These are phyloP conservation scores for Amphilophus citrinellus DNA, from an alignment of 2,113 vertebrate genomes.

Conservation along the genomic window DNA sequence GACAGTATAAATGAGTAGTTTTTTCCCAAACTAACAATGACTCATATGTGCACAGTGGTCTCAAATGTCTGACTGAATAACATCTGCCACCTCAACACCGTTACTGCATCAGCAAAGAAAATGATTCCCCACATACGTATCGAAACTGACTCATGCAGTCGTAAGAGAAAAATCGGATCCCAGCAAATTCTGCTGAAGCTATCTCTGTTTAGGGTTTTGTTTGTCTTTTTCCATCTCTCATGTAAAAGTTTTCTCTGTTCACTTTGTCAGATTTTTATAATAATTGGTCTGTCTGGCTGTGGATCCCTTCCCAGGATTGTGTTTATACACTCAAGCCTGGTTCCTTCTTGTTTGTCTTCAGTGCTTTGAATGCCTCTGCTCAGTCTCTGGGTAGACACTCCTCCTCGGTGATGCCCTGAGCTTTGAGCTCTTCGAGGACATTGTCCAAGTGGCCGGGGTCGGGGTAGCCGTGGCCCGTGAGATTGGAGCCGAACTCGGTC, in stretches of 20 bases:
- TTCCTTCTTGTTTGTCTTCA: slow-evolving; percentile 1
- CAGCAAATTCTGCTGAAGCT: slow-evolving; percentile 33
- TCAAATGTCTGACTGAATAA: slow-evolving; percentile 58
- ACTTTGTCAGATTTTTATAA: slow-evolving; percentile 2
- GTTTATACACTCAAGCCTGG: slow-evolving; percentile 15
- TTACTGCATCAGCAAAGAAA: slow-evolving; percentile 56
- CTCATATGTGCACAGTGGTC: slow-evolving; percentile 64
- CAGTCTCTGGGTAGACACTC: slow-evolving; percentile 81
- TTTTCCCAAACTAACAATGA: slow-evolving; percentile 54
- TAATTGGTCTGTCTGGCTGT: background rate
- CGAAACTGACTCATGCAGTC: slow-evolving; percentile 64
- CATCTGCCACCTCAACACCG: slow-evolving; percentile 40
- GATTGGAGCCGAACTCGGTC: slow-evolving; percentile 95
- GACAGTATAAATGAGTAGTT: slow-evolving; percentile 67
- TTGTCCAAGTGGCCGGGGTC: slow-evolving; percentile 87
- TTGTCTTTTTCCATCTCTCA: slow-evolving; percentile 7
- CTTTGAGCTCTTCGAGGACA: slow-evolving; percentile 89
- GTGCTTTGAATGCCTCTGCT: slow-evolving; percentile 12
- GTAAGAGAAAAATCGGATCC: background rate
- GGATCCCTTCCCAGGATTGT: background rate
- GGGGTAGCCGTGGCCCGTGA: slow-evolving; percentile 93
- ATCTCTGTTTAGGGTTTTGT: slow-evolving; percentile 20
- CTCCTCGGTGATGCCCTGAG: slow-evolving; percentile 91
- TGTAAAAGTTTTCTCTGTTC: slow-evolving; percentile 20
- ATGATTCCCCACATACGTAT: slow-evolving; percentile 17